Percentiles rank a stretch among this genome's conserved stretches.
phyloP scores from a whole-genome alignment of 2,888 invertebrate species.

The Melinopterus prodromus region DNA sequence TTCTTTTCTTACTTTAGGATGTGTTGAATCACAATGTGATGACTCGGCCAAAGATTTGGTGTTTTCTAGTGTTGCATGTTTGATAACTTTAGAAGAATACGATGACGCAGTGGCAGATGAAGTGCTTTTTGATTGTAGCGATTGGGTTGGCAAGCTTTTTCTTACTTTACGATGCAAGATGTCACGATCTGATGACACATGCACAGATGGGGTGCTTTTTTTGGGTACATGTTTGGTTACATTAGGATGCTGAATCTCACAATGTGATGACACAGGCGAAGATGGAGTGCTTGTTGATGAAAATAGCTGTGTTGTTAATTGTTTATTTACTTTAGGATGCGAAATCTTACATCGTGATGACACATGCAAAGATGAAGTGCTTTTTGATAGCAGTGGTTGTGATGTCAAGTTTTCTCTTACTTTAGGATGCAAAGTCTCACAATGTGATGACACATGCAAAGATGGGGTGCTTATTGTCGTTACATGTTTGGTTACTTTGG shows the following conservation, averaged over 20 bases:
- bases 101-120: neutral
- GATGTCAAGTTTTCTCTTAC: neutral
- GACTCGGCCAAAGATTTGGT: neutral
- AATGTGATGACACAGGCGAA: too few relatives aligned
- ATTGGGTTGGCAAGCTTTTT: neutral
- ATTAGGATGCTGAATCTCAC: too few relatives aligned
- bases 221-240: too few relatives aligned
- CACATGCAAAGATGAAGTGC: neutral
- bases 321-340: too few relatives aligned
- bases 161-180: neutral
- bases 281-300: too few relatives aligned
- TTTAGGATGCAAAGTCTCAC: neutral
- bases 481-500: neutral
- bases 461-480: neutral
- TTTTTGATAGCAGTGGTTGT: neutral
- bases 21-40: neutral
- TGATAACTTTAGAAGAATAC: neutral
- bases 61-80: neutral
- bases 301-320: too few relatives aligned
- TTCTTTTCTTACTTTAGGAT: neutral
- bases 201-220: too few relatives aligned
- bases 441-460: neutral
- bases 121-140: neutral
- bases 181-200: neutral
- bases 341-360: too few relatives aligned